A percentile compares a stretch with the other conserved stretches of the same genome.
phyloP scores from a whole-genome alignment of 1,140 invertebrate genomes.

The Papilio polytes region DNA sequence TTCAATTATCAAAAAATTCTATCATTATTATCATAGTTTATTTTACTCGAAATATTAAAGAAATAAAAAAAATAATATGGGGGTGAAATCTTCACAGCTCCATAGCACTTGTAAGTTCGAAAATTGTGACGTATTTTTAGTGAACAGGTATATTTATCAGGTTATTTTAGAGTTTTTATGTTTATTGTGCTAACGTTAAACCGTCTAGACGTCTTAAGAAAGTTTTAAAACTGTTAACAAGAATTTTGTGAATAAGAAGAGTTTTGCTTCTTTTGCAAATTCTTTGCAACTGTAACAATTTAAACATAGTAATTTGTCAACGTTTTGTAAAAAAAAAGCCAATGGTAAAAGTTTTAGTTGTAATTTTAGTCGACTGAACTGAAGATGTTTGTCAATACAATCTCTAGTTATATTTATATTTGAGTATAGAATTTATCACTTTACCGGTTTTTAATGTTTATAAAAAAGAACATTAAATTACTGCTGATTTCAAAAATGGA shows the following conservation, averaged over 20 bases:
- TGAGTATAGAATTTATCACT: too few species aligned
- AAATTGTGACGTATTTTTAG: neutral
- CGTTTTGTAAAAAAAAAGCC: too few species aligned
- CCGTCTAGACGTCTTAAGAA: slow-evolving; percentile 5
- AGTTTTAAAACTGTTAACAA: neutral
- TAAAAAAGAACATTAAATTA: neutral
- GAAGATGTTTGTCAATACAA: too few species aligned
- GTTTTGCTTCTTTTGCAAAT: neutral
- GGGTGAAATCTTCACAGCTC: neutral
- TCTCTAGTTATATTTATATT: too few species aligned
- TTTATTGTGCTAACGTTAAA: neutral
- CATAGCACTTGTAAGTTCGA: neutral
- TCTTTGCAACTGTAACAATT: neutral
- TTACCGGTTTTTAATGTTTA: too few species aligned
- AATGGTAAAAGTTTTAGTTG: too few species aligned
- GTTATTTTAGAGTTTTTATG: neutral
- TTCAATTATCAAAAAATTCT: too few species aligned
- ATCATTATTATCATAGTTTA: neutral
- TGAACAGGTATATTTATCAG: neutral
- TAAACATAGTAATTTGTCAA: neutral
- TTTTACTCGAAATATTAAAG: neutral
- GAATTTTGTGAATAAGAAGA: neutral
- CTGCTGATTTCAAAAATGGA: neutral
- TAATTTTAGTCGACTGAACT: too few species aligned
- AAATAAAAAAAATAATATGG: neutral